Evolutionary conservation across 2,113 vertebrate genomes (phyloP).

Genomic region (Cynoglossus semilaevis): DNA sequence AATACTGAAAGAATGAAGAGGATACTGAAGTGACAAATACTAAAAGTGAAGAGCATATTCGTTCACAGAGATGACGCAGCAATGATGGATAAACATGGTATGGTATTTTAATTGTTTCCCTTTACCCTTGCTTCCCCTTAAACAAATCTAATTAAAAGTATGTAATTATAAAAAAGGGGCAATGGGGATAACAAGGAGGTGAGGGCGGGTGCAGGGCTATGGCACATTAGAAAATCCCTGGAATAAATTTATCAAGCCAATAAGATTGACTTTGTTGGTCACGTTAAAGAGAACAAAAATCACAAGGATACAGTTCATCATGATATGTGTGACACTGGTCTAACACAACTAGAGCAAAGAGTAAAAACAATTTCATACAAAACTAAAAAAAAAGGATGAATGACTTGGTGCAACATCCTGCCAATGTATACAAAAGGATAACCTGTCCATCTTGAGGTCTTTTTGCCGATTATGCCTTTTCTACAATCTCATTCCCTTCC

Average conservation of each 20-base stretch:
- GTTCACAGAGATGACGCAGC: slow-evolving; percentile 11
- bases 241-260: slow-evolving; percentile 27
- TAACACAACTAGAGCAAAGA: slow-evolving; percentile 25
- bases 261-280: slow-evolving; percentile 43
- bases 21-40: slow-evolving; percentile 20
- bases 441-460: slow-evolving; percentile 26
- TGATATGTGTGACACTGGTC: slow-evolving; percentile 56
- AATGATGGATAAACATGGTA: not conserved
- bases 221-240: slow-evolving; percentile 37
- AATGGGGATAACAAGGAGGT: too few relatives aligned
- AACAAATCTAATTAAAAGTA: slow-evolving; percentile 19
- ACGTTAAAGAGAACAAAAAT: slow-evolving; percentile 41
- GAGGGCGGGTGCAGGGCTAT: slow-evolving; percentile 11
- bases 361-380: slow-evolving; percentile 36
- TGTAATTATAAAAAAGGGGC: slow-evolving; percentile 12
- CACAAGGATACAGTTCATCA: slow-evolving; percentile 45
- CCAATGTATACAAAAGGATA: slow-evolving; percentile 33
- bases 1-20: slow-evolving; percentile 48
- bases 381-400: slow-evolving; percentile 45
- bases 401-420: slow-evolving; percentile 30
- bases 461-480: slow-evolving; percentile 17
- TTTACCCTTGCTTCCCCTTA: slow-evolving; percentile 13
- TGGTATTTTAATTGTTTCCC: not conserved
- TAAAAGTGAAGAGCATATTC: slow-evolving; percentile 28
- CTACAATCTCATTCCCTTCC: slow-evolving; percentile 22